Evolutionary conservation across 2,797 vertebrate species (phyloP).

Genomic region (Myiothlypis coronata): DNA sequence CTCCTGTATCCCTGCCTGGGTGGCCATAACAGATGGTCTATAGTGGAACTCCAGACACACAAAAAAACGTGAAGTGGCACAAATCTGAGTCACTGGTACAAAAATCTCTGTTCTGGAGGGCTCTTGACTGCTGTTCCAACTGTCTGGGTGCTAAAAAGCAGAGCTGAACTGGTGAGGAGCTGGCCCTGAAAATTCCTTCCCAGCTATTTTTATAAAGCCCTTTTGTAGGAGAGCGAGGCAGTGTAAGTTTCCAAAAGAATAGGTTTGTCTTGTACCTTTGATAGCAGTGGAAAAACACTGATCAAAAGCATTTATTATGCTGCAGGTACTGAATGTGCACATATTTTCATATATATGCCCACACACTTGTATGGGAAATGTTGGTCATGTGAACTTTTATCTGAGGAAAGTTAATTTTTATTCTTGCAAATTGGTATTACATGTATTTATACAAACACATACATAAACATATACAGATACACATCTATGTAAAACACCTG

Average conservation of each 20-base stretch:
- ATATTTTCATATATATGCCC: not conserved
- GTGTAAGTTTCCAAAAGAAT: not conserved
- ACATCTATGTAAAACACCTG: not conserved
- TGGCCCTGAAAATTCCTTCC: not conserved
- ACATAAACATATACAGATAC: not conserved
- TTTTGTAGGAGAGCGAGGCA: not conserved
- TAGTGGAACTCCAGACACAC: slow-evolving; percentile 8
- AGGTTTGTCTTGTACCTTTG: not conserved
- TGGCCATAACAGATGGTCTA: slow-evolving; percentile 14
- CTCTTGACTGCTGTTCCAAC: not conserved
- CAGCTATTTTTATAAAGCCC: not conserved
- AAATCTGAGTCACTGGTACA: slow-evolving; percentile 13
- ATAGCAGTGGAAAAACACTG: not conserved
- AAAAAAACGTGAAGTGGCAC: not conserved
- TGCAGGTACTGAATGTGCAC: not conserved
- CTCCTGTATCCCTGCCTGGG: not conserved
- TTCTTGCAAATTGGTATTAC: not conserved
- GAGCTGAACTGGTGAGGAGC: not conserved
- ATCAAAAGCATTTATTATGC: not conserved
- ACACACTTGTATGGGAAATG: not conserved
- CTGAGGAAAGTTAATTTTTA: not conserved
- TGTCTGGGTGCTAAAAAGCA: not conserved
- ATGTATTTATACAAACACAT: not conserved
- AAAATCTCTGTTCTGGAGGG: not conserved
- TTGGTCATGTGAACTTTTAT: not conserved